Percentiles rank a stretch among this genome's conserved stretches.
phyloP scores from a whole-genome alignment of 2,113 vertebrate species.

The Polypterus bichir region DNA sequence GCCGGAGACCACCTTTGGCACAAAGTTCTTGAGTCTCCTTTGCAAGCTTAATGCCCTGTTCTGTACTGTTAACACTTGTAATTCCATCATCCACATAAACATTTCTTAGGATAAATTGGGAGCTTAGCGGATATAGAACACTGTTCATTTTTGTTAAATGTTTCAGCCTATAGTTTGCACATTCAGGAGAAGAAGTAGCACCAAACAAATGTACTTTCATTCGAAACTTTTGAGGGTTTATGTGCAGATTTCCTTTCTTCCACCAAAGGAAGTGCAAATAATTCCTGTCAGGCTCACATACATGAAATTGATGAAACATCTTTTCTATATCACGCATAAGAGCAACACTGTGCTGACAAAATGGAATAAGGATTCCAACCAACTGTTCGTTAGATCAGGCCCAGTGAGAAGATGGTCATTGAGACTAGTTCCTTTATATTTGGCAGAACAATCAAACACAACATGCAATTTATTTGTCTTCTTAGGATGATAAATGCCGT shows the following conservation, averaged over 20 bases:
- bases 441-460: neutral
- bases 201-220: slow-evolving; percentile 1
- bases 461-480: neutral
- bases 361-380: slow-evolving; percentile 2
- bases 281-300: neutral
- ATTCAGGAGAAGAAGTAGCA: neutral
- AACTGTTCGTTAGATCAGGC: slow-evolving; percentile 10
- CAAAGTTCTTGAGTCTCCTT: slow-evolving; percentile 11
- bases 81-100: slow-evolving; percentile 1
- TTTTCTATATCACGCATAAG: slow-evolving; percentile 7
- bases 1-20: slow-evolving; percentile 13
- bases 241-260: neutral
- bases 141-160: neutral
- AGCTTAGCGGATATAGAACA: neutral
- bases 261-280: slow-evolving; percentile 1
- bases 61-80: neutral
- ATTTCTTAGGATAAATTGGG: neutral
- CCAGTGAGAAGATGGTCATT: slow-evolving; percentile 7
- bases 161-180: slow-evolving; percentile 4
- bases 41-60: neutral
- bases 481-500: slow-evolving; percentile 3
- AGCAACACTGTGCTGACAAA: neutral
- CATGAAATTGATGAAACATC: slow-evolving; percentile 5
- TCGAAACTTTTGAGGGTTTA: neutral
- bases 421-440: slow-evolving; percentile 6